Base-by-base conservation (phyloP, 2,797 vertebrate genomes). In the Pseudomugil gertrudae region DNA sequence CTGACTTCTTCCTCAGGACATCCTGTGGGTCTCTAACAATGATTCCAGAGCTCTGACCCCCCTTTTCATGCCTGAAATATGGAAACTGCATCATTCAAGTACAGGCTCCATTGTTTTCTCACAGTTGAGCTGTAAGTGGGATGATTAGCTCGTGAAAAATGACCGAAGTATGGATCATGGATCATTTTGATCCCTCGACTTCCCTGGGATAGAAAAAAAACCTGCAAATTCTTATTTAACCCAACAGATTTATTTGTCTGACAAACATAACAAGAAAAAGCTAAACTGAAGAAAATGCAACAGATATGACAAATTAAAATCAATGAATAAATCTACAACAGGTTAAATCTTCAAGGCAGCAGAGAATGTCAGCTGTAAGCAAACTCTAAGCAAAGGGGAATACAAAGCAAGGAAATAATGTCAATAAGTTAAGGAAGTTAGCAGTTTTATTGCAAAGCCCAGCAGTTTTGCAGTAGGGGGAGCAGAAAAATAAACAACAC, bases 1-100 rank as follows among this genome's bases (percentile, higher is more conserved):
- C 88, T 76, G 91, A 85, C 93, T 95, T 95, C 94, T 96, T 97
- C 95, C 96, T 95, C 96, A 98, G 97, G 97, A 98, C 95, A 98
- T 98, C 97, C 97, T 98, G 97, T 90, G 92, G 85, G 80, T 93
- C 89, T 91, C 89, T 92, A 98, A 99, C 96, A 98, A 97, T 96
- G 95, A 95, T 92, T 91, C 90, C 89, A 91, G 81, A 78, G 84
- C 83, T 74, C 85, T 69, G 87, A n/a, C 93, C 92, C 90, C 93
- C 90, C 78, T 76, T 76, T 76, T 81, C 88, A 80, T 74, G 51
- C 76, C 30, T 89, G 77, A 90, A 91, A 92, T 89, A 92, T 89
- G 88, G 89, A 90, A 93, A 92, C 85, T 85, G 85, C 87, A 90
- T 84, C 84, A 88, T 79, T 84, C 63, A 66, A 80, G 83, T 75